Base-by-base conservation (phyloP, 2,888 invertebrate species). In the Cistogaster globosa region DNA sequence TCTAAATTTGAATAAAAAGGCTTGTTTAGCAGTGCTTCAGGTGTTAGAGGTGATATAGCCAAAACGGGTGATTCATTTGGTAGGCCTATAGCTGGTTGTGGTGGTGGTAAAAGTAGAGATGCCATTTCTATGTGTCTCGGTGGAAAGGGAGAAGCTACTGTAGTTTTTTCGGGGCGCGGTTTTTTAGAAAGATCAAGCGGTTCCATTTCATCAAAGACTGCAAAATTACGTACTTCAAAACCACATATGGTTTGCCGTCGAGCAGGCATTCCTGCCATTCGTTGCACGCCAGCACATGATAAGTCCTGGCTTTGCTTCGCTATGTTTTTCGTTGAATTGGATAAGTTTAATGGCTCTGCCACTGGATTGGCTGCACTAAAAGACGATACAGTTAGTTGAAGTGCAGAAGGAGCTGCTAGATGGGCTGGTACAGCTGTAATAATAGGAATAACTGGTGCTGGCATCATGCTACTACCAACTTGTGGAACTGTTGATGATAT, bases 171-270 rank as follows among this genome's bases (percentile, higher is more conserved):
- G n/a, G 87, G 82, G 1, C 88, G 88, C 0, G 90, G 87, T 83
- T 92, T 92, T 75, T 91, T 92, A 0, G 92, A 92, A 42, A 92
- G 84, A 81, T 92, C 92, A 63, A 92, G 87, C 16, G 92, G 92
- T 67, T 91, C 90, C 87, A 91, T 88, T 62, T 91, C 92, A 67
- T 91, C 90, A 78, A 87, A 71, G 5, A 86, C 72, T 22, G 90
- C 63, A 78, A 89, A 74, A 65, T 90, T 89, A 5, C 90, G 86
- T 2, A 88, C 90, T 78, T 91, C 91, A 71, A 90, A 90, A n/a
- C 91, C 91, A 62, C 90, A 90, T 58, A 91, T 91, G 11, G 91
- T 91, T 87, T 90, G 90, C 67, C 91, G 86, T 65, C 91, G 88
- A 16, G 88, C 84, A 0, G 90, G 90, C 71, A 90, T 87, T 16